Conservation (phyloP, 2,797 vertebrate genomes). For the Cossypha caffra region DNA sequence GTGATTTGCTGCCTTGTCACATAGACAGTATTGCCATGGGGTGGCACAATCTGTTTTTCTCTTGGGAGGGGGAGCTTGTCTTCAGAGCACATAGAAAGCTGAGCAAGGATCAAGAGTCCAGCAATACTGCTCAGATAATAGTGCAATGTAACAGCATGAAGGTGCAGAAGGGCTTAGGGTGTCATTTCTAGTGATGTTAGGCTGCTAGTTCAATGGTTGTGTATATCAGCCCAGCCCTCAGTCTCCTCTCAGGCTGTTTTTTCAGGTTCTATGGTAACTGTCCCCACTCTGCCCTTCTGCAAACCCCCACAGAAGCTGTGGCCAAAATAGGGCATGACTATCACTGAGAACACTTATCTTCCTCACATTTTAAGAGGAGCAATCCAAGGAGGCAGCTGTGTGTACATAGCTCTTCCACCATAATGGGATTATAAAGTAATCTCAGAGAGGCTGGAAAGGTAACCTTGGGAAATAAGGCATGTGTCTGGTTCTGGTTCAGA, state of each 20-base stretch:
- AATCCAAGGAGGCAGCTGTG: neutral
- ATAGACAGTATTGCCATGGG: rapidly evolving
- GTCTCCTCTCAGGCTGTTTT: neutral
- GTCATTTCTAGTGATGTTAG: neutral
- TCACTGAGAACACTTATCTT: neutral
- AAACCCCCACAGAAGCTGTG: neutral
- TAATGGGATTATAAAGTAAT: conserved; percentile 32
- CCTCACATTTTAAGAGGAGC: neutral
- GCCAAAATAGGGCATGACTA: neutral
- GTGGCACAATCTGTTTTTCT: neutral
- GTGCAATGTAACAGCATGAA: neutral
- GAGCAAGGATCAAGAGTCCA: neutral
- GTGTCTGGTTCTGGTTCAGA: conserved; percentile 16
- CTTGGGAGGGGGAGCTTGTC: neutral
- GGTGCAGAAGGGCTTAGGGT: neutral
- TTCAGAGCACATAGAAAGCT: neutral
- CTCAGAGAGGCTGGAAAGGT: neutral
- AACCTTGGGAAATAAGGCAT: conserved; percentile 29
- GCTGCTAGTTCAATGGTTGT: neutral
- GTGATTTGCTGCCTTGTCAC: neutral
- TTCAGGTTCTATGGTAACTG: rapidly evolving
- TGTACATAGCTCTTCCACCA: neutral
- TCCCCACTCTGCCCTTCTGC: neutral
- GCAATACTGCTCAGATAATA: neutral
- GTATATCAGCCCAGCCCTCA: neutral